Evolutionary conservation across 1,140 invertebrate species (phyloP), one percentile per base, ranked within the genome.

Genomic region (Drosophila watanabei): DNA sequence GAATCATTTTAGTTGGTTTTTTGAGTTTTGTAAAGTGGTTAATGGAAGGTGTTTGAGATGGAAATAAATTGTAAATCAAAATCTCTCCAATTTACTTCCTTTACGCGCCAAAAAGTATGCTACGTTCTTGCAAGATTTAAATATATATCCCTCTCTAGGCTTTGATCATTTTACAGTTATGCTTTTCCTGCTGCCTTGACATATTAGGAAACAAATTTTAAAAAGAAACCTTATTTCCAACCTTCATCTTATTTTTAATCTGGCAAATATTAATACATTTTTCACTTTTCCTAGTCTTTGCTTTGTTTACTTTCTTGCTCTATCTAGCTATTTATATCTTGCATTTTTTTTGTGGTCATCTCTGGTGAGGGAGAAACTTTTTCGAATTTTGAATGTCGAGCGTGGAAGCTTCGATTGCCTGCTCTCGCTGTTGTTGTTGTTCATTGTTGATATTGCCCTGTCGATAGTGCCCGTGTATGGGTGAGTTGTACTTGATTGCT

Each of bases 361-460:
- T 49, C 46, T 64, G 39, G 24, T 33, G 49, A 57, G 66, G 41
- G 76, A 75, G 79, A 82, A 87, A 86, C 69, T 79, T 79, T 75
- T 70, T 71, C 33, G 65, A 64, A 68, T 64, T 64, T 60, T 39
- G 64, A 62, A 35, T 60, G 54, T 73, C 68, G 56, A 63, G 80
- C 69, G 71, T 83, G 82, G 65, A 80, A 85, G 72, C 83, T 85
- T 72, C 49, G 59, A 75, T 59, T 62, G 18, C 63, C 28, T 30
- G 45, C 52, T 58, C 32, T 61, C 30, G 37, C 46, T 51, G 32
- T 51, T 61, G 43, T 33, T 58, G 73, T 35, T 60, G 5, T 10
- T 37, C 24, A 32, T 54, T 70, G 64, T 72, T 86, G 82, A 86
- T 88, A 80, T 84, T 80, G 77, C 43, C 70, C 69, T 70, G 84